phyloP scores from a whole-genome alignment of 2,797 vertebrate species.

The Clarias laeviceps region DNA sequence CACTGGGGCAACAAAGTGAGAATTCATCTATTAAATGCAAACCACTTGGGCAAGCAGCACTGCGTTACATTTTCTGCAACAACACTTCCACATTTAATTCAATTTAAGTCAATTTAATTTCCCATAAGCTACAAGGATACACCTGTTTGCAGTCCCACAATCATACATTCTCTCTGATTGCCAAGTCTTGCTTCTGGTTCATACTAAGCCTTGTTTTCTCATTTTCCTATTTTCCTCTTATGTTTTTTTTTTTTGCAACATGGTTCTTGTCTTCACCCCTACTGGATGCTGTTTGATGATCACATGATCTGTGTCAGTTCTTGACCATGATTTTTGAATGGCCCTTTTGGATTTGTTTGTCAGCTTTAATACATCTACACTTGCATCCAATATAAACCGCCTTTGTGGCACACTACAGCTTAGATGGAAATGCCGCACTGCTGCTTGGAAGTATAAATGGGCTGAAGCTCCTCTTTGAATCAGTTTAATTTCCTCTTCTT shows the following conservation, averaged over 20 bases:
- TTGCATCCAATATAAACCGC: too few species aligned
- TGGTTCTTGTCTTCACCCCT: not conserved
- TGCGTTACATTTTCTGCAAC: not conserved
- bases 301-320: too few species aligned
- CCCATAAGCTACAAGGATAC: not conserved
- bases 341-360: not conserved
- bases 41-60: constrained; percentile 56
- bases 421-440: constrained; percentile 49
- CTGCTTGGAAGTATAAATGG: constrained; percentile 55
- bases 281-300: not conserved
- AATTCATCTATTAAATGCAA: constrained; percentile 58
- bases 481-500: constrained; percentile 71
- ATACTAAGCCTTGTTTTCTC: not conserved
- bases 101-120: too few species aligned
- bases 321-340: not conserved
- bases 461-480: constrained; percentile 69
- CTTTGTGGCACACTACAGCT: not conserved
- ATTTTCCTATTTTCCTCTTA: not conserved
- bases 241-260: not conserved
- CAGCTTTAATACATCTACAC: not conserved
- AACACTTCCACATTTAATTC: not conserved
- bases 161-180: not conserved
- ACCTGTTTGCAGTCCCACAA: not conserved
- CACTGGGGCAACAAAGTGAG: not conserved
- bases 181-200: not conserved